phyloP scores from a whole-genome alignment of 1,140 invertebrate genomes.

The Ctenoplectra terminalis region DNA sequence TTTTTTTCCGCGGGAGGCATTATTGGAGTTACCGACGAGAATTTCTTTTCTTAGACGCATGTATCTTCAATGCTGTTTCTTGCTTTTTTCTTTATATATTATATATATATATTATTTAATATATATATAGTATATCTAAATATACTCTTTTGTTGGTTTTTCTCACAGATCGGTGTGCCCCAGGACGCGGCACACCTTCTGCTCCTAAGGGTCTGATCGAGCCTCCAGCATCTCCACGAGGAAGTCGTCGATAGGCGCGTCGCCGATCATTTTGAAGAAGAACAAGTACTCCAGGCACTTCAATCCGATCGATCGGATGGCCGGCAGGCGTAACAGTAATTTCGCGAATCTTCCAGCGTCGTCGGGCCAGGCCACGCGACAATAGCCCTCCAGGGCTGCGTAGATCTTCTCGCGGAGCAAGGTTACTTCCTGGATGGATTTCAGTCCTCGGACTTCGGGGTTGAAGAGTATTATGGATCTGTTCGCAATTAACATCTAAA shows the following conservation, averaged over 20 bases:
- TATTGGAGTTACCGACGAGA: constrained; percentile 3
- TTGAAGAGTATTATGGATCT: constrained; percentile 97
- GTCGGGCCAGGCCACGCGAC: constrained; percentile 91
- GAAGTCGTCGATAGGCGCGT: constrained; percentile 88
- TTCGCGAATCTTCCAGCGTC: constrained; percentile 98
- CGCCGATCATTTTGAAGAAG: constrained; percentile 95
- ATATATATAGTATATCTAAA: neutral
- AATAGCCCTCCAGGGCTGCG: constrained; percentile 97
- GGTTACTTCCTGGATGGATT: constrained; percentile 92
- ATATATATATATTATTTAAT: neutral
- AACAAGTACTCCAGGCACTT: constrained; percentile 98
- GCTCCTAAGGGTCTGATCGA: constrained; percentile 82
- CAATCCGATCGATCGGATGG: constrained; percentile 96
- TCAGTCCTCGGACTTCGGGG: constrained; percentile 96
- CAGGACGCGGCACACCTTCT: constrained; percentile 75
- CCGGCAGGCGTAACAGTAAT: constrained; percentile 94
- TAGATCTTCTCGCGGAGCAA: constrained; percentile 96
- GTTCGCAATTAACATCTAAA: neutral
- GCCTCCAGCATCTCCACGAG: constrained; percentile 89
- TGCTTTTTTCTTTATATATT: constrained; percentile 20
- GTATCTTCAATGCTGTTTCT: constrained; percentile 36
- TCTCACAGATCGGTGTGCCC: constrained; percentile 78
- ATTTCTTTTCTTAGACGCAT: constrained; percentile 30
- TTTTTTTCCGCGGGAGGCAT: neutral
- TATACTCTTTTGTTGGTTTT: neutral